These are phyloP conservation scores for Lophius piscatorius DNA, from an alignment of 2,113 vertebrate species.

Conservation along the genomic window DNA sequence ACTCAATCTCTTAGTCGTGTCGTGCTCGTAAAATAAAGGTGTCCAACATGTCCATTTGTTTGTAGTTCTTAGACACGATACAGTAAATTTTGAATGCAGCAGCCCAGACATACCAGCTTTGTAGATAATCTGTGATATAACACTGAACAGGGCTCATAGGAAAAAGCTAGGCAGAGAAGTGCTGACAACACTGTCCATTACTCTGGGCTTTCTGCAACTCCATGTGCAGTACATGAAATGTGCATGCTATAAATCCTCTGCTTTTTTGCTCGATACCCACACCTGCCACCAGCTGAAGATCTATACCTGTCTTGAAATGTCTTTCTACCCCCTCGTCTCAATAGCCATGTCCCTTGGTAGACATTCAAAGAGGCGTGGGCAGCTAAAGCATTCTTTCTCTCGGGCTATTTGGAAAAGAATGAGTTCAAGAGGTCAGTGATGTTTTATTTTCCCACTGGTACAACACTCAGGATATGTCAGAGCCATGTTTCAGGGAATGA, in stretches of 20 bases:
- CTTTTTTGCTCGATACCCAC: constrained; percentile 73
- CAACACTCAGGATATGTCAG: constrained; percentile 74
- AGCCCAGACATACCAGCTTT: constrained; percentile 41
- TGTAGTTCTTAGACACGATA: constrained; percentile 45
- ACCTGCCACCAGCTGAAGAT: constrained; percentile 71
- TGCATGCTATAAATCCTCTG: constrained; percentile 69
- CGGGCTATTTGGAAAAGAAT: constrained; percentile 67
- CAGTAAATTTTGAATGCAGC: constrained; percentile 41
- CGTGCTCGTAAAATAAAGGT: constrained; percentile 32
- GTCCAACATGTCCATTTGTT: constrained; percentile 50
- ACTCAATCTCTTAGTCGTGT: constrained; percentile 8
- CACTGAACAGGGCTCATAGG: constrained; percentile 51
- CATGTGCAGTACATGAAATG: constrained; percentile 74
- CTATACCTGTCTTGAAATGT: constrained; percentile 75
- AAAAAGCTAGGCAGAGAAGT: constrained; percentile 59
- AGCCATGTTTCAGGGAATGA: constrained; percentile 75
- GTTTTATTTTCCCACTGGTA: constrained; percentile 72
- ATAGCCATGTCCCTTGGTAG: constrained; percentile 71
- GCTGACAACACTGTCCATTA: constrained; percentile 70
- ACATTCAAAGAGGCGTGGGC: constrained; percentile 75
- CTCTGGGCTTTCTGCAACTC: constrained; percentile 46
- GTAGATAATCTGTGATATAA: constrained; percentile 60
- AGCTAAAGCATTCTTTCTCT: constrained; percentile 71
- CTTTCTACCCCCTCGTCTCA: constrained; percentile 58
- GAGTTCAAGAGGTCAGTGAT: constrained; percentile 79